Percentiles rank a stretch among this genome's conserved stretches.
These are phyloP conservation scores for Pteronura brasiliensis DNA, from an alignment of 2,113 vertebrate species.

Conservation along the genomic window DNA sequence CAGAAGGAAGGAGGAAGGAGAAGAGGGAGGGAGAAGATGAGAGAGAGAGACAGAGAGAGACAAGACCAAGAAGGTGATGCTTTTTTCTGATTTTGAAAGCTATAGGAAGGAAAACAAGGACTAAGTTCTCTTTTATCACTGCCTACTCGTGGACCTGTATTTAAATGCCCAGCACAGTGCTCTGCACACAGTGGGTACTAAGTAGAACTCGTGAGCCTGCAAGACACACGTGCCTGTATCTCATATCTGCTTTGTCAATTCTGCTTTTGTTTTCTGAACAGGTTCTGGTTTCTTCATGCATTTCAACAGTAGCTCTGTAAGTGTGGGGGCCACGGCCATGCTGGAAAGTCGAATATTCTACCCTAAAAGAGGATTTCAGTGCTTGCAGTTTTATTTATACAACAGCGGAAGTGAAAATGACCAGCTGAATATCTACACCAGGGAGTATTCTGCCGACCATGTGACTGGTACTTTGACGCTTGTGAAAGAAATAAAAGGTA, in stretches of 20 bases:
- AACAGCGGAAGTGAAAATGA: conserved; percentile 84
- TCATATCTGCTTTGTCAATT: background rate
- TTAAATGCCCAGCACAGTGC: background rate
- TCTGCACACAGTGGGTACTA: too few species aligned
- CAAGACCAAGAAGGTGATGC: background rate
- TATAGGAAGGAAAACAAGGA: background rate
- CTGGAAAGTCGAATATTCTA: conserved; percentile 91
- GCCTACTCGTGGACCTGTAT: background rate
- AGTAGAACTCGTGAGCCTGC: background rate
- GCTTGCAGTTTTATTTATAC: conserved; percentile 94
- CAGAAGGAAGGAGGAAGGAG: background rate
- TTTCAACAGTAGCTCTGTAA: conserved; percentile 82
- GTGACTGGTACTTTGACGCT: conserved; percentile 81
- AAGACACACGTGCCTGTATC: background rate
- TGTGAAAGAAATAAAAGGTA: conserved; percentile 87
- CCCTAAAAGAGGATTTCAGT: conserved; percentile 91
- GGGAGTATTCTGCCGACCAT: conserved; percentile 82
- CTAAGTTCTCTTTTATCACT: background rate
- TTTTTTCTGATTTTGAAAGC: background rate
- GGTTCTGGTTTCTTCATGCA: conserved; percentile 95
- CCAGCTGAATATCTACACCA: conserved; percentile 84
- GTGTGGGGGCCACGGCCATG: conserved; percentile 73
- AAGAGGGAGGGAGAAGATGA: too few species aligned
- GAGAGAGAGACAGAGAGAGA: background rate
- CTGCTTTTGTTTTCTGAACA: conserved; percentile 70